Conservation (phyloP, 2,888 invertebrate genomes). For the Pterobdella sp. region DNA sequence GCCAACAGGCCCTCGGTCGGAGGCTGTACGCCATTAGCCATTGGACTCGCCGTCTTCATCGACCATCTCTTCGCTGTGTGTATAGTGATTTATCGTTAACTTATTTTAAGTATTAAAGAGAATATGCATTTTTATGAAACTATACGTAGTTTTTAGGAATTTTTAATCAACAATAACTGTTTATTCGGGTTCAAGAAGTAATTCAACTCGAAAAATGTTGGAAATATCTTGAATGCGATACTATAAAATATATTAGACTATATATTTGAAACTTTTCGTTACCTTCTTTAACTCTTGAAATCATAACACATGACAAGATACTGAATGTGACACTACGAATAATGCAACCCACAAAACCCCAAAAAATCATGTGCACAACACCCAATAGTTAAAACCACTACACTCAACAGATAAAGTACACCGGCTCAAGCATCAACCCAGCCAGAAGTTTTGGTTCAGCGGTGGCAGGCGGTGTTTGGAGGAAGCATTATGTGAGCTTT, state of each 20-base stretch:
- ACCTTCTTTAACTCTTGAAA: too few species aligned
- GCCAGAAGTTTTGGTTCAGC: constrained; percentile 81
- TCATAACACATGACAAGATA: too few species aligned
- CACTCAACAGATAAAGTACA: constrained; percentile 58
- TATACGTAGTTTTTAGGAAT: not conserved
- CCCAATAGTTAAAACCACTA: not conserved
- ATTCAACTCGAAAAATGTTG: not conserved
- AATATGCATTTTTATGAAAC: too few species aligned
- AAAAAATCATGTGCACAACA: too few species aligned
- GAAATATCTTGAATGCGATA: too few species aligned
- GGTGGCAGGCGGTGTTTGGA: constrained; percentile 66
- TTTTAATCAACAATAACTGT: not conserved
- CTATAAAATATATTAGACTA: too few species aligned
- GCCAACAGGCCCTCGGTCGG: constrained; percentile 37
- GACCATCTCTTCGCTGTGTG: constrained; percentile 40
- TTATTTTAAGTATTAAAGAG: not conserved
- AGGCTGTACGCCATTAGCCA: constrained; percentile 40
- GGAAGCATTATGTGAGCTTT: constrained; percentile 69
- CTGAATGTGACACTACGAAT: too few species aligned
- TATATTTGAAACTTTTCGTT: too few species aligned
- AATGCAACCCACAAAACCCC: too few species aligned
- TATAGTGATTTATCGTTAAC: constrained; percentile 10
- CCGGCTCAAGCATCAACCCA: constrained; percentile 86
- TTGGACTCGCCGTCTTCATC: constrained; percentile 40
- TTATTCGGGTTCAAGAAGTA: not conserved